Percentiles rank a stretch among this genome's conserved stretches.
phyloP scores from a whole-genome alignment of 2,113 vertebrate species.

The Paralichthys olivaceus region DNA sequence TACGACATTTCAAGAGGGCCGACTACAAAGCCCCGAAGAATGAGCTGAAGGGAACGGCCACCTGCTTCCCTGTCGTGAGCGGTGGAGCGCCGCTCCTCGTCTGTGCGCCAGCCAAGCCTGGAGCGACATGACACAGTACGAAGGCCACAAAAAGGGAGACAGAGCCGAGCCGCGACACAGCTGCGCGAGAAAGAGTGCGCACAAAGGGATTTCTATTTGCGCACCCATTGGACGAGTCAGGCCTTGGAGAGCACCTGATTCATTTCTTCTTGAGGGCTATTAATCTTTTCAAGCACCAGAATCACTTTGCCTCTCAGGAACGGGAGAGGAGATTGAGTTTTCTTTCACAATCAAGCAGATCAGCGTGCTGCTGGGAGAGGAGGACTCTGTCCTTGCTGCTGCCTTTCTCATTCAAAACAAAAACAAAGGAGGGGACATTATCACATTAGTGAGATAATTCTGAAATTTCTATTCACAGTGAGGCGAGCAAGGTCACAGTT shows the following conservation, averaged over 20 bases:
- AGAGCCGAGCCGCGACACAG: slow-evolving; percentile 1
- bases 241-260: slow-evolving; percentile 81
- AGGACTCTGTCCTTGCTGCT: slow-evolving; percentile 61
- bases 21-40: slow-evolving; percentile 43
- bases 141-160: background rate
- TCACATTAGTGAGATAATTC: slow-evolving; percentile 23
- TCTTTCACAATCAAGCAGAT: slow-evolving; percentile 76
- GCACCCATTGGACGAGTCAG: slow-evolving; percentile 65
- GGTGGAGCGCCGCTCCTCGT: background rate
- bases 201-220: slow-evolving; percentile 72
- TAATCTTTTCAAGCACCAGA: slow-evolving; percentile 83
- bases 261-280: slow-evolving; percentile 84
- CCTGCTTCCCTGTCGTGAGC: slow-evolving; percentile 23
- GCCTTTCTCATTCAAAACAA: slow-evolving; percentile 42
- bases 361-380: slow-evolving; percentile 18
- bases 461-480: slow-evolving; percentile 13
- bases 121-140: slow-evolving; percentile 36
- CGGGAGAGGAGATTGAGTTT: slow-evolving; percentile 80
- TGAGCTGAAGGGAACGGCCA: slow-evolving; percentile 33
- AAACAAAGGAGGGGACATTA: slow-evolving; percentile 5
- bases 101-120: slow-evolving; percentile 30
- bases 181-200: slow-evolving; percentile 24
- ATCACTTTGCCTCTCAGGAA: slow-evolving; percentile 81
- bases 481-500: slow-evolving; percentile 43
- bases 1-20: slow-evolving; percentile 46